Percentiles rank a stretch among this genome's conserved stretches.
phyloP scores from a whole-genome alignment of 1,140 invertebrate species.

The Diprion similis region DNA sequence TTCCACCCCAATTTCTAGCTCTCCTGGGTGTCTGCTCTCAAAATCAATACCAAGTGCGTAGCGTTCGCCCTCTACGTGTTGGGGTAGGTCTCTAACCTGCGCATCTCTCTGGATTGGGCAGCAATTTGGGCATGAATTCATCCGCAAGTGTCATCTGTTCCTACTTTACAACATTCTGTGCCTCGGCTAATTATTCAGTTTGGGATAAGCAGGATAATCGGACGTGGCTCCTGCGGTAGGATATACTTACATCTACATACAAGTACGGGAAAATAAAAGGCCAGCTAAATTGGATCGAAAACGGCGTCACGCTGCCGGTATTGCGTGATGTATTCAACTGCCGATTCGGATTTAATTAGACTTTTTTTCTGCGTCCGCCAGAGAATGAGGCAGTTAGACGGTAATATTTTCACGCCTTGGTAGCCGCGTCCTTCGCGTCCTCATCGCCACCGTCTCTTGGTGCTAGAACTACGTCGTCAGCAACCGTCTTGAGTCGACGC shows the following conservation, averaged over 20 bases:
- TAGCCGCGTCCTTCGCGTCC: constrained; percentile 2
- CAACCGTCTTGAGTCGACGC: no score
- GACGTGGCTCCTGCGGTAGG: background rate
- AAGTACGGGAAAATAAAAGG: background rate
- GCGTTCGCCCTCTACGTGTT: background rate
- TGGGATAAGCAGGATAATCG: background rate
- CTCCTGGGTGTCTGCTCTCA: background rate
- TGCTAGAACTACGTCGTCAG: no score
- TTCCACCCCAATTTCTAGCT: background rate
- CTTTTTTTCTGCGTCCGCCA: background rate
- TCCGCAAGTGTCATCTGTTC: no score
- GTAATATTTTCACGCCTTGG: background rate
- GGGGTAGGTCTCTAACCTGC: background rate
- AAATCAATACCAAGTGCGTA: background rate
- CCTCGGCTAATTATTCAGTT: background rate
- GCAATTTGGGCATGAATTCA: no score
- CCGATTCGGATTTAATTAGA: background rate
- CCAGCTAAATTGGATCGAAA: background rate
- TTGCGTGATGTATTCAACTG: constrained; percentile 3
- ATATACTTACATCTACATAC: no score
- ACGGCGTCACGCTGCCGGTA: background rate
- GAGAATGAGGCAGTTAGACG: background rate
- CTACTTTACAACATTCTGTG: no score
- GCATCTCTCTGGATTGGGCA: background rate
- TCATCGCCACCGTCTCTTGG: background rate